Evolutionary conservation across 2,797 vertebrate genomes (phyloP), one percentile per base, ranked within the genome.

Genomic region (Peromyscus melanophrys): DNA sequence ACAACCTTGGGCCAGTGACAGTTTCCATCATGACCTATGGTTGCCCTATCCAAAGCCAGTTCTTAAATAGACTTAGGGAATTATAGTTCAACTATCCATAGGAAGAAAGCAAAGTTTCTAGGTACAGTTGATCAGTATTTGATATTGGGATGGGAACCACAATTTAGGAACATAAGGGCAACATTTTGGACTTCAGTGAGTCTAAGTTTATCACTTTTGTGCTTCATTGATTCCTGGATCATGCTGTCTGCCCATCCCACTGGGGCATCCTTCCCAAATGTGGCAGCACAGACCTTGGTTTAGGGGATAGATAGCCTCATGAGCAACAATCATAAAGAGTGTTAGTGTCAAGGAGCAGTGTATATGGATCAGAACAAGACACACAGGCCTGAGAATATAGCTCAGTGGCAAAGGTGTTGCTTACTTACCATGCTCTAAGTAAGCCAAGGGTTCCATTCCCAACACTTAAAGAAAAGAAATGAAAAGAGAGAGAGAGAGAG

Each of bases 401-500:
- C 34, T 59, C 34, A 59, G 52, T 37, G 34, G 10, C 52, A 57
- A 34, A 81, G 9, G 31, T 55, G 21, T 81, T 57, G 43, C 31
- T 37, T 37, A 8, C 55, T n/a, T 59, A 8, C 34, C 11, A 37
- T 81, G 78, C 52, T 57, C 4, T 55, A 57, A 52, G 52, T 55
- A 57, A 52, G 52, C 52, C 17, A 21, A 13, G 34, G 34, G 34
- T 59, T 81, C 55, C 21, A 25, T 80, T 21, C 21, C 52, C 21
- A 59, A 21, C n/a, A 37, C 78, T 25, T 17, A 52, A 55, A 34
- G 19, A 40, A 23, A 71, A 17, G n/a, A 65, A 65, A 29, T 25
- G 9, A 11, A 34, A 4, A 40, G 5, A 6, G 3, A 40, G 4
- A 1, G 3, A 37, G 19, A 17, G 19, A n/a, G 14, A n/a, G n/a